Evolutionary conservation across 2,888 invertebrate species (phyloP).

Genomic region (Amphipyra berbera): DNA sequence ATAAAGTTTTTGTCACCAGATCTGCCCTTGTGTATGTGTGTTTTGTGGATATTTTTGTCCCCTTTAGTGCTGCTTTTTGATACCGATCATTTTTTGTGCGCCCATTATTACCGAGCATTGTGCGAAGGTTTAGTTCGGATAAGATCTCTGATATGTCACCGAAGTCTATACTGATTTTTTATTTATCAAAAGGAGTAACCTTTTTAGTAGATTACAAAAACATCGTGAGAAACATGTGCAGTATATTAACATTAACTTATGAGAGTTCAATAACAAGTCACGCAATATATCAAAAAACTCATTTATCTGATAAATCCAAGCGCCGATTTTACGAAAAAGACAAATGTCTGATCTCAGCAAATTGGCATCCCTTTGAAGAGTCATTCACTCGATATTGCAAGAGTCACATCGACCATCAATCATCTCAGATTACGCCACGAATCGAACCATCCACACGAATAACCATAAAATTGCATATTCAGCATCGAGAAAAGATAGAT

Average conservation of each 20-base stretch:
- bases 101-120: conserved; percentile 86
- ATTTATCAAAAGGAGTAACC: conserved; percentile 81
- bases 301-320: conserved; percentile 28
- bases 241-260: conserved; percentile 31
- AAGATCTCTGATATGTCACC: conserved; percentile 89
- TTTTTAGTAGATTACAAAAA: conserved; percentile 79
- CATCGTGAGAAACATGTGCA: conserved; percentile 70
- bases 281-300: conserved; percentile 21
- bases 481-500: conserved; percentile 74
- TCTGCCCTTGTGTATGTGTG: conserved; percentile 70
- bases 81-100: conserved; percentile 87
- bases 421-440: conserved; percentile 79
- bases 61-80: conserved; percentile 85
- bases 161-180: conserved; percentile 81
- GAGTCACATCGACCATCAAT: conserved; percentile 76
- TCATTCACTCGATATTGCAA: conserved; percentile 74
- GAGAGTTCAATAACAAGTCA: conserved; percentile 50
- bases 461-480: conserved; percentile 82
- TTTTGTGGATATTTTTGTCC: conserved; percentile 84
- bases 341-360: conserved; percentile 61
- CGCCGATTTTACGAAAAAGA: conserved; percentile 43
- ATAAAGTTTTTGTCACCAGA: conserved; percentile 79
- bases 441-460: conserved; percentile 77
- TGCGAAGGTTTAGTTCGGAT: conserved; percentile 87
- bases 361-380: conserved; percentile 71